Evolutionary conservation across 2,113 vertebrate species (phyloP), one percentile per base, ranked within the genome.

Genomic region (Lagopus leucura): DNA sequence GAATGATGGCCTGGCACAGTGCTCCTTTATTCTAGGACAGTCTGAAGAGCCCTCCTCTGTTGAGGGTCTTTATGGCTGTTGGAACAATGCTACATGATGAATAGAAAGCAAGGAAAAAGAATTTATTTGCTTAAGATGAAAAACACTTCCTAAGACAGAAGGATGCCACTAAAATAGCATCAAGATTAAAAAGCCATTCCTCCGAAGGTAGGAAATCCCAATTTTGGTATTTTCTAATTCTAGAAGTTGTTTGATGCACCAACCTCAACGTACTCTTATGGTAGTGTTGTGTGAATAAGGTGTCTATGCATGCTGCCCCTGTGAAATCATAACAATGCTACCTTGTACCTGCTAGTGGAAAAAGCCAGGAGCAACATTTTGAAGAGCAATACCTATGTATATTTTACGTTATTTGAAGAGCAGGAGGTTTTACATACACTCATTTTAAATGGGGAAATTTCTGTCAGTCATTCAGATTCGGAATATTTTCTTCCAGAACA

Each of bases 231-330:
- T 69, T 88, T 64, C 25, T 48, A 92, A 34, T 48, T 77, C 40
- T 72, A 32, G 47, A 88, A 69, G 30, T 48, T 63, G 5, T 83
- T 88, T 3, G 1, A 47, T 2, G 0, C 43, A 22, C 12, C 13
- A 78, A 6, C 19, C 19, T 55, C 47, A 61, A 20, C 0, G 0
- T n/a, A 76, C 11, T n/a, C 45, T 60, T 76, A 69, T 2, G 4
- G 50, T 16, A 73, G 20, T 3, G 17, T 36, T 58, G 61, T 9
- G 10, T 86, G 40, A 15, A 4, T 27, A 45, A 21, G 47, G 8
- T 22, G 40, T 8, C 18, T 73, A 8, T 32, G 10, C 0, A 1
- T 8, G 24, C 11, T 60, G 11, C 22, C 86, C 52, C 43, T 3
- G 5, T 72, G 52, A 89, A 81, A 84, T 55, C 32, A 12, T 61